phyloP scores from a whole-genome alignment of 2,113 vertebrate genomes.

The Fukomys damarensis region DNA sequence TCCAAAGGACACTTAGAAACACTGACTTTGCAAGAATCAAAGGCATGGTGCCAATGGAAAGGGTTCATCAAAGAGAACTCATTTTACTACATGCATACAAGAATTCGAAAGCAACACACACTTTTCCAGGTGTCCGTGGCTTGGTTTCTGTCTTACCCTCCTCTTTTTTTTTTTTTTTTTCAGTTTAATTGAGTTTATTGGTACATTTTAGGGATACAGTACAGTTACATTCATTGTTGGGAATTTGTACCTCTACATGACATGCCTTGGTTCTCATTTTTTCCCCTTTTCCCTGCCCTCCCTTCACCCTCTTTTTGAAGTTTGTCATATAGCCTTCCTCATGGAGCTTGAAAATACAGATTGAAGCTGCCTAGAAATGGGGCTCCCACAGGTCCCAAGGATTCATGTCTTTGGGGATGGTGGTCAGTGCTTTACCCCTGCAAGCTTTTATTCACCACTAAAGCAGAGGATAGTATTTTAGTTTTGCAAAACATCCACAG shows the following conservation, averaged over 20 bases:
- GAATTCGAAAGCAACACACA: background rate
- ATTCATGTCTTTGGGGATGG: background rate
- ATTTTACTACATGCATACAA: background rate
- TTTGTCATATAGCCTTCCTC: background rate
- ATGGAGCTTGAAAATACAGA: background rate
- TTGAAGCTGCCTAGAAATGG: background rate
- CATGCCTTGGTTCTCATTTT: too few species aligned
- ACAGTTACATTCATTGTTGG: too few species aligned
- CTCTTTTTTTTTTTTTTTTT: background rate
- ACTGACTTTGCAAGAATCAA: background rate
- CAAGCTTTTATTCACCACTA: background rate
- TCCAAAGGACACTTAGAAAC: constrained; percentile 48
- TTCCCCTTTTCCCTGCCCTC: too few species aligned
- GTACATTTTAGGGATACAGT: too few species aligned
- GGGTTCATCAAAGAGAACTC: background rate
- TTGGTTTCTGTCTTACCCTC: background rate
- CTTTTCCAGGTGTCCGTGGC: background rate
- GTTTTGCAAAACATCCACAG: background rate
- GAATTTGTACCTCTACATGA: too few species aligned
- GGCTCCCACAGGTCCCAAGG: background rate
- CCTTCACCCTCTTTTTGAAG: background rate
- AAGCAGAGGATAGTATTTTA: background rate
- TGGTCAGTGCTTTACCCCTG: background rate
- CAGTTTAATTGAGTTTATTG: too few species aligned
- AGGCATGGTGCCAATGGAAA: background rate